A percentile compares a stretch with the other conserved stretches of the same genome.
phyloP scores from a whole-genome alignment of 2,797 vertebrate species.

The Neomorphus geoffroyi region DNA sequence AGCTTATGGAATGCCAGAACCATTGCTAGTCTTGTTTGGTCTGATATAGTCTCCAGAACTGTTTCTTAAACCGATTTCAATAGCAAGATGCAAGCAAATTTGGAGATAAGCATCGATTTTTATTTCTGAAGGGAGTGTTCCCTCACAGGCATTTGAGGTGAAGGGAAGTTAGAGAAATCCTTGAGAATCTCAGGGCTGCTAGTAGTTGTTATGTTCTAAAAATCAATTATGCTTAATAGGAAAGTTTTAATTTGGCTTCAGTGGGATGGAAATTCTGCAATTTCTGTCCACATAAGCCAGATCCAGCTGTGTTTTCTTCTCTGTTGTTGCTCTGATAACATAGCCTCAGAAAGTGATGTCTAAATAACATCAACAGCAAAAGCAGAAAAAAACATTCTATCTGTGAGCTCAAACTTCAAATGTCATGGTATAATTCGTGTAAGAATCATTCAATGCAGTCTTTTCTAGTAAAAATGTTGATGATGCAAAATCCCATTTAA shows the following conservation, averaged over 20 bases:
- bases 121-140: background rate
- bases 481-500: background rate
- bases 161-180: background rate
- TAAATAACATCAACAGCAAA: background rate
- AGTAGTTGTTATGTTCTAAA: background rate
- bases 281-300: background rate
- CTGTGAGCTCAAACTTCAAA: background rate
- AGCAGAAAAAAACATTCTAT: background rate
- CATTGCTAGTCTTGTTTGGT: background rate
- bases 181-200: background rate
- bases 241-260: background rate
- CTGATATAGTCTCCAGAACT: background rate
- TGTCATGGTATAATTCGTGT: background rate
- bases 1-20: background rate
- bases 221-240: background rate
- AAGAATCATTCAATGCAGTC: background rate
- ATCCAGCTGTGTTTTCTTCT: background rate
- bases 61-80: background rate
- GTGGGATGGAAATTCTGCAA: background rate
- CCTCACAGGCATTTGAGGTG: background rate
- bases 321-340: background rate
- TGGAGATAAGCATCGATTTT: background rate
- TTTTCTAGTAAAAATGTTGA: background rate
- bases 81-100: background rate
- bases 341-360: background rate